These are phyloP conservation scores for Dolichotis patagonum DNA, from an alignment of 2,113 vertebrate species.

Conservation along the genomic window DNA sequence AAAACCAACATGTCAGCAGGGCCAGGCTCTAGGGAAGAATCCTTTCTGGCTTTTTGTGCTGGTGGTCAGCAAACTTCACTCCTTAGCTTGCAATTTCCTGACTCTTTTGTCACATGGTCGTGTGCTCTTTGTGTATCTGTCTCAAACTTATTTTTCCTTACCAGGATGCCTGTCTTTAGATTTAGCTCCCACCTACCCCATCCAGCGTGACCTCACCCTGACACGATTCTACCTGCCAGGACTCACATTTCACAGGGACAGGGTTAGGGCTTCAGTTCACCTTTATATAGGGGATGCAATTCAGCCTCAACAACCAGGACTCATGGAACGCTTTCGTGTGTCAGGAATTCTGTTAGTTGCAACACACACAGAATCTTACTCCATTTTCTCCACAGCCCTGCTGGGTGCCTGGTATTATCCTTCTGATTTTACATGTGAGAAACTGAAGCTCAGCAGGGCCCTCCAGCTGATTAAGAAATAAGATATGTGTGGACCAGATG, in stretches of 20 bases:
- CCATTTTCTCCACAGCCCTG: not conserved
- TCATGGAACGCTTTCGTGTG: not conserved
- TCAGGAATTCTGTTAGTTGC: not conserved
- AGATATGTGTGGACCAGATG: not conserved
- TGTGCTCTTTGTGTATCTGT: not conserved
- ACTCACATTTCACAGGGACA: not conserved
- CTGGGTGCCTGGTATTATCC: too few species aligned
- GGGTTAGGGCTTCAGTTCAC: not conserved
- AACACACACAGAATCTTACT: not conserved
- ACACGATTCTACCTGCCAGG: not conserved
- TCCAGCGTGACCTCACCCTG: not conserved
- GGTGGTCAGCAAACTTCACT: not conserved
- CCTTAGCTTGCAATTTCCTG: not conserved
- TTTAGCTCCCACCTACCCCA: not conserved
- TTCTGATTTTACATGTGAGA: not conserved
- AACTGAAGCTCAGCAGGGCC: not conserved
- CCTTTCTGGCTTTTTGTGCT: not conserved
- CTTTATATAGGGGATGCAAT: not conserved
- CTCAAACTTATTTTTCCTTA: not conserved
- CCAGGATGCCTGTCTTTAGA: not conserved
- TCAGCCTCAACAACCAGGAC: not conserved
- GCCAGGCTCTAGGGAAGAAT: not conserved
- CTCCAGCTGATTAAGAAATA: not conserved
- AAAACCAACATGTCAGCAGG: not conserved
- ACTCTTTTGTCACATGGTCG: not conserved